Evolutionary conservation across 2,888 invertebrate genomes (phyloP), one percentile per base, ranked within the genome.

Genomic region (Torymus auratus): DNA sequence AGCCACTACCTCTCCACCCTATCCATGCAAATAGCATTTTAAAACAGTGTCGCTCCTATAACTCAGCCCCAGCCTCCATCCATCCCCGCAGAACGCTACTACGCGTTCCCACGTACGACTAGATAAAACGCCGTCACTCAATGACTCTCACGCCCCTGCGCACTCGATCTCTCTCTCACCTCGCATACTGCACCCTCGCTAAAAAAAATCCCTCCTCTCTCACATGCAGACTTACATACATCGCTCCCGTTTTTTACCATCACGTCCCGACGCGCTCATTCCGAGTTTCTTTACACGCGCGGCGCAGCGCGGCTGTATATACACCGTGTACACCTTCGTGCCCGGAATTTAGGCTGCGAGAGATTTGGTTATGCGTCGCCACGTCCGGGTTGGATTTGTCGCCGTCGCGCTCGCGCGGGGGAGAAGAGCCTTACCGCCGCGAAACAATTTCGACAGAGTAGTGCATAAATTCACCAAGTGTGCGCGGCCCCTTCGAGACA

Each of bases 361-460:
- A 76, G 82, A 83, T 84, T 89, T 89, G 89, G 86, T 88, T 90
- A 89, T 89, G 89, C 90, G 87, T 86, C 85, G 85, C 87, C 88
- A 88, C 88, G 89, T 88, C 85, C 85, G 81, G 85, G 86, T 85
- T 85, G 88, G 89, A 90, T 90, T 89, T 89, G 89, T 90, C 89
- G 87, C 83, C 87, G 89, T 90, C 90, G 85, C 83, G 56, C n/a
- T 72, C 14, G 28, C 14, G 50, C 10, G 55, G 17, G 17, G 65
- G 13, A 62, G 28, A 53, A 20, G 17, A 28, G 28, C 3, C 7
- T 3, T 28, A 4, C 20, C 4, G 10, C 5, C 56, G 53, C 20
- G 56, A 73, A 78, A 78, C 72, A 78, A 78, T 78, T 78, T 74
- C 58, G 69, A 50, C 17, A 41, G 15, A 12, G 4, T 3, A 12